These are phyloP conservation scores for Entosphenus tridentatus DNA, from an alignment of 2,113 vertebrate species.

Conservation along the genomic window DNA sequence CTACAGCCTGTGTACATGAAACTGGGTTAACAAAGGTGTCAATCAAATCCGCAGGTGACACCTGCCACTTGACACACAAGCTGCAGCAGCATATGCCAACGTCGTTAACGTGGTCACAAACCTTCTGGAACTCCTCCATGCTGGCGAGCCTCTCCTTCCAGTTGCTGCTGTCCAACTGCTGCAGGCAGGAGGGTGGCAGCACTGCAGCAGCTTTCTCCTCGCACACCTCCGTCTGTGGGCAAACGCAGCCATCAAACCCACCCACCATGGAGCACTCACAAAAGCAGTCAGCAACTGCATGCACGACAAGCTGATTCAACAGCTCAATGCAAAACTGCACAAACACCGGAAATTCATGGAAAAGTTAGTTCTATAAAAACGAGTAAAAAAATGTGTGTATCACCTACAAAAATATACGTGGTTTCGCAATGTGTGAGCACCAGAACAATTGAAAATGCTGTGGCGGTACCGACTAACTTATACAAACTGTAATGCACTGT, in stretches of 20 bases:
- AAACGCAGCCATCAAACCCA: slow-evolving; percentile 8
- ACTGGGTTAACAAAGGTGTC: background rate
- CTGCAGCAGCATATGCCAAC: background rate
- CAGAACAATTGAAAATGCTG: too few relatives aligned
- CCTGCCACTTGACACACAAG: background rate
- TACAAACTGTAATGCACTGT: background rate
- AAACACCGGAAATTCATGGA: too few relatives aligned
- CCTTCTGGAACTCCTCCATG: slow-evolving; percentile 95
- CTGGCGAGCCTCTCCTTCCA: slow-evolving; percentile 94
- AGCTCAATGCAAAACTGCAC: too few relatives aligned
- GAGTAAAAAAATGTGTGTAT: too few relatives aligned
- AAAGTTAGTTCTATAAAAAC: too few relatives aligned
- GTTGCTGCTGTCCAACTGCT: slow-evolving; percentile 63
- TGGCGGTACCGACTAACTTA: too few relatives aligned
- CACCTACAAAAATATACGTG: too few relatives aligned
- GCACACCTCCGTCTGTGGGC: slow-evolving; percentile 47
- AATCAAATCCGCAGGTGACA: background rate
- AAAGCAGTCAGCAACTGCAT: slow-evolving; percentile 3
- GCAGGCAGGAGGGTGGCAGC: slow-evolving; percentile 61
- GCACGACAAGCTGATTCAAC: too few relatives aligned
- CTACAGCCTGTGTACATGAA: slow-evolving; percentile 40
- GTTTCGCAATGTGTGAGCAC: too few relatives aligned
- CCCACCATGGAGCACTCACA: too few relatives aligned
- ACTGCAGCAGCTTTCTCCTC: slow-evolving; percentile 67
- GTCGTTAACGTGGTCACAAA: slow-evolving; percentile 13